phyloP scores from a whole-genome alignment of 2,888 invertebrate genomes.

The Octonoba sinensis region DNA sequence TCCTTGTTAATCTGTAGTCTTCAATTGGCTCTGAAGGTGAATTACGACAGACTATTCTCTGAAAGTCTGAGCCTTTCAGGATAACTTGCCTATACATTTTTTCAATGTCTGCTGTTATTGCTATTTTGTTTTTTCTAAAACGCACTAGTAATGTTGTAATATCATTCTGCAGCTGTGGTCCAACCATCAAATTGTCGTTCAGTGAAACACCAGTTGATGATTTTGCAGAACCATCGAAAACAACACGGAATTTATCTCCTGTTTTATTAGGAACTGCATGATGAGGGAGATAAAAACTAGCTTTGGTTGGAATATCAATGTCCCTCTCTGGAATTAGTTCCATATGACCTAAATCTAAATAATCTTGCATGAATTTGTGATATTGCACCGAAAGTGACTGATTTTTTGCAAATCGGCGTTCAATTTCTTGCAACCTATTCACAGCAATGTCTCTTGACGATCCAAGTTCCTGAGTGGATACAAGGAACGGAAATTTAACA shows the following conservation, averaged over 20 bases:
- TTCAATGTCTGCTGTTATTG: not conserved
- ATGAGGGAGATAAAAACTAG: constrained; percentile 59
- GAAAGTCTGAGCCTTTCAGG: constrained; percentile 62
- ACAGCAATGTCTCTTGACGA: constrained; percentile 7
- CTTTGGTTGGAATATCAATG: constrained; percentile 63
- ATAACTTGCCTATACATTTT: not conserved
- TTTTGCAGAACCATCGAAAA: constrained; percentile 60
- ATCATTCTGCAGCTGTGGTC: not conserved
- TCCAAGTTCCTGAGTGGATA: not conserved
- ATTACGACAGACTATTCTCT: constrained; percentile 70
- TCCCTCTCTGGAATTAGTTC: constrained; percentile 48
- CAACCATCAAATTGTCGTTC: too few species aligned
- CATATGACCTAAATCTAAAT: constrained; percentile 66
- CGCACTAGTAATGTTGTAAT: not conserved
- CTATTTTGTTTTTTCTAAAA: not conserved
- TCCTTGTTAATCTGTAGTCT: constrained; percentile 65
- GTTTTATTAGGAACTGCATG: constrained; percentile 61
- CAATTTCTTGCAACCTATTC: not conserved
- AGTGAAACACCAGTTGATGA: not conserved
- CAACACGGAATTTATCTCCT: constrained; percentile 62
- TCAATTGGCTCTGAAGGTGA: constrained; percentile 62
- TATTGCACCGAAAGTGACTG: constrained; percentile 7
- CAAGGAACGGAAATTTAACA: constrained; percentile 64
- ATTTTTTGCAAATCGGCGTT: not conserved
- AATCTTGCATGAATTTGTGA: constrained; percentile 43